These are phyloP conservation scores for Falco berigora DNA, from an alignment of 2,797 vertebrate species.

Conservation along the genomic window DNA sequence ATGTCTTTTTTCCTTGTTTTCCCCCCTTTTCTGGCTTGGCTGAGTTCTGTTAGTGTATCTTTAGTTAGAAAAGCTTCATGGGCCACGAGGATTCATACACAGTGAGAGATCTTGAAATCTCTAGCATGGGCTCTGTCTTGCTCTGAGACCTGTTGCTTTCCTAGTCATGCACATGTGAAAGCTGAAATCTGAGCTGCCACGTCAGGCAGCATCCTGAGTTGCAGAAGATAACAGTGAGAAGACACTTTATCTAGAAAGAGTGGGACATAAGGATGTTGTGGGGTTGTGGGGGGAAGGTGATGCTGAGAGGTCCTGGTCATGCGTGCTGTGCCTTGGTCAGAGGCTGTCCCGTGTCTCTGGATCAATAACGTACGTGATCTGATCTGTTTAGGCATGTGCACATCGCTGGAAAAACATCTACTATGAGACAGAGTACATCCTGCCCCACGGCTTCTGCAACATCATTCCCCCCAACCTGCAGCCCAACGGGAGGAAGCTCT, in stretches of 20 bases:
- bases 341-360: background rate
- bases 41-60: background rate
- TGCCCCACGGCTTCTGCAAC: conserved; percentile 95
- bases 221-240: background rate
- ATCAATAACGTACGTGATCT: background rate
- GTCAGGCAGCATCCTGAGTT: background rate
- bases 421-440: conserved; percentile 88
- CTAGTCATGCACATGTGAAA: background rate
- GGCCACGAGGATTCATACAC: background rate
- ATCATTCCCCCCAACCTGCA: conserved; percentile 89
- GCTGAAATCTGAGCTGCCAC: background rate
- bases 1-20: background rate
- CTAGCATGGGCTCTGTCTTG: background rate
- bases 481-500: conserved; percentile 79
- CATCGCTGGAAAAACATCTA: conserved; percentile 99
- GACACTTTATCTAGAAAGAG: background rate
- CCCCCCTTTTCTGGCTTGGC: background rate
- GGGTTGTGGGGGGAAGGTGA: background rate
- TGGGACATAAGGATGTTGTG: background rate
- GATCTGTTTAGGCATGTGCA: conserved; percentile 86
- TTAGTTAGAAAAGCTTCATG: background rate
- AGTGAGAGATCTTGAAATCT: background rate
- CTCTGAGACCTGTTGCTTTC: background rate
- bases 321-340: fast-evolving
- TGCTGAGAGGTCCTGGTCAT: background rate